Base-by-base conservation (phyloP, 2,797 vertebrate genomes). In the Cyprinella venusta region DNA sequence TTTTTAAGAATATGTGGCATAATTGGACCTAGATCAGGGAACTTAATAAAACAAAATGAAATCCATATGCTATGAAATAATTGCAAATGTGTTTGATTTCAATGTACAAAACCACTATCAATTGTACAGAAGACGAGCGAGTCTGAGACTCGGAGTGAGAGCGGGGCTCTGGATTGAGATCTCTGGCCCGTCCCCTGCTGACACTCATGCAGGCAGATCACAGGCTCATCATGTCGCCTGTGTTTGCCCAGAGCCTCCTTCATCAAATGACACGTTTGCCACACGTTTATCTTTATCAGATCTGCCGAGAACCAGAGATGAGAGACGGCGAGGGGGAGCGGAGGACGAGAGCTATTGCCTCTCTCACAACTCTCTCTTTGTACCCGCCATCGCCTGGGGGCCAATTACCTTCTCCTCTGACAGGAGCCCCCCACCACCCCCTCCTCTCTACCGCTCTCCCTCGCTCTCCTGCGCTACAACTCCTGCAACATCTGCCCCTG, bases 201-300 rank as follows among this genome's bases (percentile, higher is more conserved):
- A 94, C 93, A 94, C 90, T 92, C 91, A 91, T 92, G 92, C 92
- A 92, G 91, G 91, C 91, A 95, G 94, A 95, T 95, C 94, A 95
- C 94, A 95, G 94, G 91, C 94, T 94, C 93, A 93, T 95, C 94
- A 94, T 94, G 94, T 93, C 93, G 93, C 92, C 93, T 91, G 92
- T 94, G 93, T 95, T 95, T 95, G 94, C 92, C 91, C 93, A 94
- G 93, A 95, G 93, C 94, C 92, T 93, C 90, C 90, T 93, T 94
- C 93, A 95, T 95, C 94, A 95, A 94, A 95, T 92, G 91, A 93
- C 93, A 94, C 93, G 94, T 94, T 95, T 95, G 93, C 91, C 93
- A 92, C 94, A 94, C 93, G 93, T 96, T 95, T 95, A 95, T 94
- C 95, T 95, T 95, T 94, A 96, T 94, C 94, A 95, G 95, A 95